These are phyloP conservation scores for Gadopsis marmoratus DNA, from an alignment of 2,797 vertebrate genomes.

Conservation along the genomic window DNA sequence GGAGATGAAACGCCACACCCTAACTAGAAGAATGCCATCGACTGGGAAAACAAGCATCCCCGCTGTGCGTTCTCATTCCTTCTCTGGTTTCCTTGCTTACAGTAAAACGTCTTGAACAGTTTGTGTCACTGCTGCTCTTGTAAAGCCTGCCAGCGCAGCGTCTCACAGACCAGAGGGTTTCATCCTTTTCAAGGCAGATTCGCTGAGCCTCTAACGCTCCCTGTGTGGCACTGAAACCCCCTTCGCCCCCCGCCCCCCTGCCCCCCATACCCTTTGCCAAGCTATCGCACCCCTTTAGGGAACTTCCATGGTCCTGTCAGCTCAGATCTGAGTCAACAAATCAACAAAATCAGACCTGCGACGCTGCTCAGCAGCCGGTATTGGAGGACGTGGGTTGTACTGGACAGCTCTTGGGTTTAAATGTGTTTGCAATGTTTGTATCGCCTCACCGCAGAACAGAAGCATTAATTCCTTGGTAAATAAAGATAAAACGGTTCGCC, in stretches of 20 bases:
- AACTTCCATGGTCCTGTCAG: slow-evolving; percentile 66
- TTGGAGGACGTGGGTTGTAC: slow-evolving; percentile 1
- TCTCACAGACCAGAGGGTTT: slow-evolving; percentile 63
- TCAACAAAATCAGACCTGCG: slow-evolving; percentile 39
- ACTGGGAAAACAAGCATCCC: slow-evolving; percentile 47
- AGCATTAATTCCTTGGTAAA: slow-evolving; percentile 32
- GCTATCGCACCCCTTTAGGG: slow-evolving; percentile 66
- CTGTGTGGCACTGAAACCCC: slow-evolving; percentile 46
- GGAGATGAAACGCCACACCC: slow-evolving; percentile 59
- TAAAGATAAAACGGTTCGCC: slow-evolving; percentile 33
- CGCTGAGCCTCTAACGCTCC: slow-evolving; percentile 43
- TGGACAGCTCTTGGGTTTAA: slow-evolving; percentile 11
- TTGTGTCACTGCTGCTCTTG: slow-evolving; percentile 59
- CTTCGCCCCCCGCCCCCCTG: neutral
- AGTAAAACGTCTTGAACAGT: slow-evolving; percentile 59
- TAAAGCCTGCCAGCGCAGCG: slow-evolving; percentile 53
- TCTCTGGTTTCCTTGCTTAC: slow-evolving; percentile 43
- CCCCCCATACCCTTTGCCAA: slow-evolving; percentile 44
- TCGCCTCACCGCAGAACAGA: slow-evolving; percentile 34
- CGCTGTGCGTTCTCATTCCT: slow-evolving; percentile 31
- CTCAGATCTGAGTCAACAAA: slow-evolving; percentile 71
- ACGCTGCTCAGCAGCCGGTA: slow-evolving; percentile 40
- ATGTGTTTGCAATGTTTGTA: slow-evolving; percentile 30
- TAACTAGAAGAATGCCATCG: slow-evolving; percentile 43
- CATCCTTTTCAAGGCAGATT: slow-evolving; percentile 58